Percentiles rank a stretch among this genome's conserved stretches.
Evolutionary conservation across 2,888 invertebrate species (phyloP).

Genomic region (Zele albiditarsus): DNA sequence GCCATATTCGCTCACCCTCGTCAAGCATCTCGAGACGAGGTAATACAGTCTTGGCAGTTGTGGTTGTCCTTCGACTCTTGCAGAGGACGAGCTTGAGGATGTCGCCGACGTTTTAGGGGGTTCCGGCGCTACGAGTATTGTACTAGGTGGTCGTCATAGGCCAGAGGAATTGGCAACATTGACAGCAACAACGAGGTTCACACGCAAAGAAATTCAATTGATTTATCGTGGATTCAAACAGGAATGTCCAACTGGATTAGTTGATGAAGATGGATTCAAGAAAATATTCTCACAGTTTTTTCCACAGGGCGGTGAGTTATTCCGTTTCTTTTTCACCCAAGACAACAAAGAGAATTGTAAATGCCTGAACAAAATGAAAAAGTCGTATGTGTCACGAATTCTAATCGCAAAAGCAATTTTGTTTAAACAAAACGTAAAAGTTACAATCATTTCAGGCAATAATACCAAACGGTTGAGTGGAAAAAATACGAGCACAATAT

Average conservation of each 20-base stretch:
- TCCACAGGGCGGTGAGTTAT: slow-evolving; percentile 85
- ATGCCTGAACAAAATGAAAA: neutral
- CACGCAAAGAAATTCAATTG: slow-evolving; percentile 88
- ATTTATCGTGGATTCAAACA: slow-evolving; percentile 94
- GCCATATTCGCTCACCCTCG: neutral
- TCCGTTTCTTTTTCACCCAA: slow-evolving; percentile 7
- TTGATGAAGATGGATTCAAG: slow-evolving; percentile 91
- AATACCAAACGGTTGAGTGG: no score
- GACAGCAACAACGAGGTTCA: slow-evolving; percentile 85
- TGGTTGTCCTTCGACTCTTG: slow-evolving; percentile 65
- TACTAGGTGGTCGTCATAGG: slow-evolving; percentile 79
- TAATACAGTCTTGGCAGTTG: slow-evolving; percentile 65
- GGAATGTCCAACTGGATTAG: slow-evolving; percentile 89
- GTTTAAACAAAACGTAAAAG: no score
- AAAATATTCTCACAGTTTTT: slow-evolving; percentile 92
- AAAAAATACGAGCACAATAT: no score
- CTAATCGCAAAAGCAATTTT: no score
- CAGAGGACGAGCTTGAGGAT: slow-evolving; percentile 84
- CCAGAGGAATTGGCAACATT: slow-evolving; percentile 87
- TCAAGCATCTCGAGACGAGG: slow-evolving; percentile 56
- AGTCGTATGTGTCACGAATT: neutral
- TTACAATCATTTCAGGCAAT: no score
- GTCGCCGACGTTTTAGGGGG: slow-evolving; percentile 74
- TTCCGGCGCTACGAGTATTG: slow-evolving; percentile 70
- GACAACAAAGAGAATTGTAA: neutral